These are phyloP conservation scores for Sinotaia quadrata DNA, from an alignment of 2,888 invertebrate genomes.

Conservation along the genomic window DNA sequence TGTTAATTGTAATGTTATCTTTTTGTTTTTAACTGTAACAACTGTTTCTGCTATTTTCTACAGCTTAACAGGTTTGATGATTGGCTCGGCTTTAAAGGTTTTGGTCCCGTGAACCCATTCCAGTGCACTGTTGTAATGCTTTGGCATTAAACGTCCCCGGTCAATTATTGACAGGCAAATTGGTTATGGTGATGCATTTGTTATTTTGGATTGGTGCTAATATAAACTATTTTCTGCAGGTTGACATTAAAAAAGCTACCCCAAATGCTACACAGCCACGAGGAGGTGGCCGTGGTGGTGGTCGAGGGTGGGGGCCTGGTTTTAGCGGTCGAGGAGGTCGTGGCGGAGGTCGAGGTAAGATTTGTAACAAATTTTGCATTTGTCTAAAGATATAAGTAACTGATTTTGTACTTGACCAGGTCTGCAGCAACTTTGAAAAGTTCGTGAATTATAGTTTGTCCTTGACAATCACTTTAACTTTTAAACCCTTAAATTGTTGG, in stretches of 20 bases:
- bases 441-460: no score
- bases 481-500: no score
- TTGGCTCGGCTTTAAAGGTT: conserved; percentile 29
- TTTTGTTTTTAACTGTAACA: conserved; percentile 9
- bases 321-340: conserved; percentile 58
- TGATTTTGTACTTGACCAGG: no score
- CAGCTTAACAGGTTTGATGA: conserved; percentile 33
- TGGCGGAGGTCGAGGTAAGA: no score
- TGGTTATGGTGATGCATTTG: not conserved
- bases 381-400: no score
- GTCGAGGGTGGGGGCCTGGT: conserved; percentile 49
- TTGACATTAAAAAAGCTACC: conserved; percentile 93
- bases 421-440: no score
- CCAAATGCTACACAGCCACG: conserved; percentile 73
- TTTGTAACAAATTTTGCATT: no score
- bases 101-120: conserved; percentile 25
- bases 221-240: conserved; percentile 43
- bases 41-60: conserved; percentile 27
- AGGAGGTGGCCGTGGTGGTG: conserved; percentile 52
- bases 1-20: conserved; percentile 7
- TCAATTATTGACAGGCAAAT: not conserved
- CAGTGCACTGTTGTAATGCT: conserved; percentile 19
- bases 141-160: conserved; percentile 8
- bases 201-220: not conserved
- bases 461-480: no score